Conservation (phyloP, 2,888 invertebrate genomes). For the Pyrocoelia pectoralis region DNA sequence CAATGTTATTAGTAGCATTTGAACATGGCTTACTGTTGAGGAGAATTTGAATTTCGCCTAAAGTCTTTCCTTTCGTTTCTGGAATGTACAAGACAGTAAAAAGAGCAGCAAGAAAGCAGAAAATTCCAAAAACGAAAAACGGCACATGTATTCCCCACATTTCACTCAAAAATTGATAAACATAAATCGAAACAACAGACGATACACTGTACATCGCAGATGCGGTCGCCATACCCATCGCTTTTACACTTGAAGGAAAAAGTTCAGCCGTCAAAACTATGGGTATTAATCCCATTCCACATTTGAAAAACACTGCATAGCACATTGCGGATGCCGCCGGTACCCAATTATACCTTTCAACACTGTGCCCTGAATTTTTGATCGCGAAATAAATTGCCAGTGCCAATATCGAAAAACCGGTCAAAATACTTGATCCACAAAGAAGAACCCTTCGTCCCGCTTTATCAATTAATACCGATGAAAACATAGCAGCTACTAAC, state of each 20-base stretch:
- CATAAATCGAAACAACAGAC: constrained; percentile 49
- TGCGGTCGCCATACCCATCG: constrained; percentile 56
- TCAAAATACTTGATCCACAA: constrained; percentile 50
- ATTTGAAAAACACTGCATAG: constrained; percentile 54
- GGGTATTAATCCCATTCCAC: constrained; percentile 56
- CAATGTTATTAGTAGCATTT: too few relatives aligned
- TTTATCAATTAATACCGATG: constrained; percentile 52
- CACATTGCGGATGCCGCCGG: constrained; percentile 54
- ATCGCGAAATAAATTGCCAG: constrained; percentile 54
- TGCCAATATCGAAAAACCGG: constrained; percentile 50
- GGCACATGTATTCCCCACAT: constrained; percentile 52
- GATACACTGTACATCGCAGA: constrained; percentile 54
- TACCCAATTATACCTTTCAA: constrained; percentile 51
- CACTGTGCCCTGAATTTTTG: constrained; percentile 47
- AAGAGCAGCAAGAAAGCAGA: constrained; percentile 49
- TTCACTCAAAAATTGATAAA: constrained; percentile 49
- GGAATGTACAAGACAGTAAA: constrained; percentile 55
- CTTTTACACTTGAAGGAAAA: constrained; percentile 56
- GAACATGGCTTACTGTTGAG: constrained; percentile 40
- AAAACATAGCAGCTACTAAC: constrained; percentile 50
- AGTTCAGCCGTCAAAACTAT: constrained; percentile 48
- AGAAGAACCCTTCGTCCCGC: constrained; percentile 54
- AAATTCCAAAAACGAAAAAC: constrained; percentile 53
- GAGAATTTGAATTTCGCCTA: constrained; percentile 57
- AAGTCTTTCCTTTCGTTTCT: constrained; percentile 54